These are phyloP conservation scores for Urophycis tenuis DNA, from an alignment of 2,797 vertebrate genomes.

Conservation along the genomic window DNA sequence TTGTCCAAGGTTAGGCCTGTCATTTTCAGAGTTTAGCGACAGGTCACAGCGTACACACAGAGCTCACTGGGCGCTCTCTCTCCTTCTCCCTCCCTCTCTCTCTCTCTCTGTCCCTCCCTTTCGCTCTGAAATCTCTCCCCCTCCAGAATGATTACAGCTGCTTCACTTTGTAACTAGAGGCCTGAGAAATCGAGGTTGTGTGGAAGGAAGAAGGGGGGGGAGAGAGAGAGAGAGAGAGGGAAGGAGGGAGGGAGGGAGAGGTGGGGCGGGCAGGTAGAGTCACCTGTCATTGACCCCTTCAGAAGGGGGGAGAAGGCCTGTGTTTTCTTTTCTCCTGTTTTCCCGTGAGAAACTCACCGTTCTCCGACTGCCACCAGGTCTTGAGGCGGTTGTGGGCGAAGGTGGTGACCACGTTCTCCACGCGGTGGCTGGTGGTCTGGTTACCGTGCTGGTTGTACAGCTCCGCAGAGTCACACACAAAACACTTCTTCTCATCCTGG, in stretches of 20 bases:
- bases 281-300: background rate
- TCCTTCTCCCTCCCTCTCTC: too few relatives aligned
- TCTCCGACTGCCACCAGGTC: conserved; percentile 99
- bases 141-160: background rate
- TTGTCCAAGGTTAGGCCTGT: background rate
- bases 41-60: background rate
- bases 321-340: background rate
- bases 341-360: conserved; percentile 66
- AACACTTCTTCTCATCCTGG: conserved; percentile 98
- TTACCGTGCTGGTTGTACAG: conserved; percentile 70
- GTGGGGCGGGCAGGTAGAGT: background rate
- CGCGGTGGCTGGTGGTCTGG: conserved; percentile 76
- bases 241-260: background rate
- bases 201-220: too few relatives aligned
- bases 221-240: too few relatives aligned
- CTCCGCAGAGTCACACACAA: conserved; percentile 80
- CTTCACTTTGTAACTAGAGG: too few relatives aligned
- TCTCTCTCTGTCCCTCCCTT: too few relatives aligned
- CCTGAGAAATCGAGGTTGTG: too few relatives aligned
- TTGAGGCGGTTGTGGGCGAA: conserved; percentile 91
- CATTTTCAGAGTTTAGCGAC: background rate
- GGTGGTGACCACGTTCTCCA: conserved; percentile 92
- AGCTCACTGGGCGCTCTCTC: too few relatives aligned
- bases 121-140: too few relatives aligned
- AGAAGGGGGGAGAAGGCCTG: too few relatives aligned